Evolutionary conservation across 2,113 vertebrate species (phyloP).

Genomic region (Myotis davidii): DNA sequence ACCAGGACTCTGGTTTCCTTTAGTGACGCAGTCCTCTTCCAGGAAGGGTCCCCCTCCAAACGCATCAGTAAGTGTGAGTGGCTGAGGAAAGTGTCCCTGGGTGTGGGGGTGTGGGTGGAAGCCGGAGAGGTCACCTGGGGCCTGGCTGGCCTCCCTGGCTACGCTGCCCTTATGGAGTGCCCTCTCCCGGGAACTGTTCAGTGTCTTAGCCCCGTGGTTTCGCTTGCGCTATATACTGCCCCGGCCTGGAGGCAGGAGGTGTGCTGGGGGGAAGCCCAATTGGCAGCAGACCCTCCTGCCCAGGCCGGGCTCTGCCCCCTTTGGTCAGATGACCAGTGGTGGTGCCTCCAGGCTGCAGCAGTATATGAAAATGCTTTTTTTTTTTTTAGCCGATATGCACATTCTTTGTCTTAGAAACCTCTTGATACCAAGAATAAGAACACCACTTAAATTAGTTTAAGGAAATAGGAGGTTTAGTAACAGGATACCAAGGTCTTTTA

Average conservation of each 20-base stretch:
- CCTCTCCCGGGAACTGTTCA: not conserved
- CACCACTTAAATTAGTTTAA: constrained; percentile 10
- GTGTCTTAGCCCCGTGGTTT: not conserved
- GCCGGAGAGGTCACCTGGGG: constrained; percentile 5
- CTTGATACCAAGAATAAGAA: constrained; percentile 31
- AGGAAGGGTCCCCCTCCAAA: not conserved
- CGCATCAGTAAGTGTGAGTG: not conserved
- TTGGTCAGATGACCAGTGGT: constrained; percentile 17
- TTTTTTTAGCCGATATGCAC: not conserved
- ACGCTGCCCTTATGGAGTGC: not conserved
- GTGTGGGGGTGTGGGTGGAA: not conserved
- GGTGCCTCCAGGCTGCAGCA: not conserved
- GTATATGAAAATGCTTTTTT: not conserved
- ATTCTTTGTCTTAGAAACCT: constrained; percentile 3
- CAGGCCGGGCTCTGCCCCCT: not conserved
- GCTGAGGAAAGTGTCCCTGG: not conserved
- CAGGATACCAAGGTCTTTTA: not conserved
- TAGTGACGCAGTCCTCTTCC: not conserved
- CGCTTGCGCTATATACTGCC: not conserved
- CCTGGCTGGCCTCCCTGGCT: not conserved
- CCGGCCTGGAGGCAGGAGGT: constrained; percentile 26
- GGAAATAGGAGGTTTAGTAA: not conserved
- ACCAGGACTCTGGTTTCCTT: not conserved
- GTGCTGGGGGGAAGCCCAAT: not conserved
- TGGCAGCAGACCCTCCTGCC: constrained; percentile 16